Evolutionary conservation across 2,888 invertebrate species (phyloP).

Genomic region (Lathronympha strigana): DNA sequence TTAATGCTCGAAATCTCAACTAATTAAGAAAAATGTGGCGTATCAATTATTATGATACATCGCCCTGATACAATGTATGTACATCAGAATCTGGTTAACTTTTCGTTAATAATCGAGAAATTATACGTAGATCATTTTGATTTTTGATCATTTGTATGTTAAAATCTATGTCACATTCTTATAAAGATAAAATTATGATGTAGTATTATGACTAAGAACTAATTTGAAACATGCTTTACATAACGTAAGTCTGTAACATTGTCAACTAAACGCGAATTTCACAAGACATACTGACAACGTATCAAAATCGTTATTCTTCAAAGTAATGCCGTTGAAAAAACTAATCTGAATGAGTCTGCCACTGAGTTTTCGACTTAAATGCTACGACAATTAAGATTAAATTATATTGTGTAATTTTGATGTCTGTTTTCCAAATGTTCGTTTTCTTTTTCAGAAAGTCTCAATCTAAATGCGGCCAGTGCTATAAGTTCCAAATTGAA

Average conservation of each 20-base stretch:
- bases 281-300: conserved; percentile 16
- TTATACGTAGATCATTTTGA: no score
- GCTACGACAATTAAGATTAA: background rate
- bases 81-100: background rate
- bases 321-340: background rate
- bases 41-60: conserved; percentile 62
- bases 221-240: conserved; percentile 17
- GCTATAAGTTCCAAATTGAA: conserved; percentile 30
- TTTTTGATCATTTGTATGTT: no score
- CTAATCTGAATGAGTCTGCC: no score
- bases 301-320: conserved; percentile 3
- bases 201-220: background rate
- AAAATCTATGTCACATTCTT: no score
- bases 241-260: background rate
- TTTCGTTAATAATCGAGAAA: no score
- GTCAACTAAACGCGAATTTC: conserved; percentile 7
- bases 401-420: background rate
- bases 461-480: conserved; percentile 39
- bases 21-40: conserved; percentile 62
- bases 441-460: conserved; percentile 23
- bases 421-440: background rate
- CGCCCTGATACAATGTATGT: conserved; percentile 34
- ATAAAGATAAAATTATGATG: background rate
- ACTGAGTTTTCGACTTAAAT: background rate
- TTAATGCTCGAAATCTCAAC: conserved; percentile 41